Evolutionary conservation across 2,113 vertebrate genomes (phyloP), one percentile per base, ranked within the genome.

Genomic region (Canis aureus): DNA sequence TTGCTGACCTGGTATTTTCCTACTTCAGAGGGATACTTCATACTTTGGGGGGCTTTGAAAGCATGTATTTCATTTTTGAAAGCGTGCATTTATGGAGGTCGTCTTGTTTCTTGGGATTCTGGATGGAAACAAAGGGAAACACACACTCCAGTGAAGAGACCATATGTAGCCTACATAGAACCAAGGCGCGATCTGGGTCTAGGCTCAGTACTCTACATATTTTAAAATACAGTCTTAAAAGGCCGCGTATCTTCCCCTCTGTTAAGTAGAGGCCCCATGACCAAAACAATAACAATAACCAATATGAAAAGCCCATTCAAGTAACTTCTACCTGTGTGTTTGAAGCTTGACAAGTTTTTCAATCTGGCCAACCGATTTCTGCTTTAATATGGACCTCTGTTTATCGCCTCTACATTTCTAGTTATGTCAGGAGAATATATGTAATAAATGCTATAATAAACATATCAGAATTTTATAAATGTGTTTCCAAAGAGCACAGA

Each of bases 1-100:
- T 81, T 93, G 93, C 94, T 86, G 80, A 85, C 78, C 84, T 82
- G 53, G 35, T 95, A 69, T 69, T 95, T 92, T 83, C 17, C 22
- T 91, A 53, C 76, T 97, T 92, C 29, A 23, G 49, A 81, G 38
- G 83, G 69, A 32, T 62, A 82, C 80, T 73, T 84, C 16, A 49
- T 82, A 74, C 81, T 96, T 92, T 66, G 87, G 53, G 51, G 51
- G 67, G 9, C 73, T 66, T 92, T 73, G 59, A 79, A 96, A 90
- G 59, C n/a, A 12, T 66, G 16, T 57, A 12, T 71, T 64, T 87
- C 55, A 11, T 27, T 35, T 85, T 67, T 87, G 57, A 89, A 80
- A 69, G 80, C 53, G 8, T 66, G 27, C 2, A 6, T 84, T 89
- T 89, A 38, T 79, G 51, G 91, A 86, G 27, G 62, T 80, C 32